Evolutionary conservation across 2,113 vertebrate genomes (phyloP), one percentile per base, ranked within the genome.

Genomic region (Cervus canadensis): DNA sequence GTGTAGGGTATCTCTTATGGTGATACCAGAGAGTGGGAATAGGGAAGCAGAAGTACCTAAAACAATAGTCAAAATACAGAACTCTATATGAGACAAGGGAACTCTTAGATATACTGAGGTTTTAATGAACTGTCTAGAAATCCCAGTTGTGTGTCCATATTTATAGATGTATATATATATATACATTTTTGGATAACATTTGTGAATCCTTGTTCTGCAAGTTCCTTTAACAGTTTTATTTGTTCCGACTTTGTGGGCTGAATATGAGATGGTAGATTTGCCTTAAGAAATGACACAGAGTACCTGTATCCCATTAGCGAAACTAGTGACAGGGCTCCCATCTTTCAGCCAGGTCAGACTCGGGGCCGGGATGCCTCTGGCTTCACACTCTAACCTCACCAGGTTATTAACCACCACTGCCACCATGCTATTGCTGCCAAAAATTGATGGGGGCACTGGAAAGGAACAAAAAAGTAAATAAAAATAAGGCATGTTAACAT

Each of bases 321-420:
- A 98, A 64, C 99, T 99, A 82, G 99, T 99, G 71, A 99, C 99
- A 0, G 99, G 99, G 97, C 99, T 99, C 36, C 99, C 99, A 25
- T 99, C 99, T 98, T 99, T 99, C 60, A 99, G 97, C 99, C 99
- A 99, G 0, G 99, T 99, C 97, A 99, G 99, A 98, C 99, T 99
- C 12, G 99, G 99, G 28, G 94, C 97, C 7, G 99, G 99, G 94
- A 99, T 99, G 5, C 99, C 99, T 28, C 99, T 99, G 59, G 99
- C 99, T 98, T 99, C 99, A 97, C 99, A 99, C 95, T 99, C 99
- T 97, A 99, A 98, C 52, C 98, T 99, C 93, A 99, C 99, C 1
- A 98, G 98, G 78, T 99, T 99, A 94, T 99, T 99, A 71, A 99
- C 99, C 91, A 99, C 99, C 86, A 99, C 99, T 2, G 99, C 99